Evolutionary conservation across 2,797 vertebrate species (phyloP).

Genomic region (Falco peregrinus): DNA sequence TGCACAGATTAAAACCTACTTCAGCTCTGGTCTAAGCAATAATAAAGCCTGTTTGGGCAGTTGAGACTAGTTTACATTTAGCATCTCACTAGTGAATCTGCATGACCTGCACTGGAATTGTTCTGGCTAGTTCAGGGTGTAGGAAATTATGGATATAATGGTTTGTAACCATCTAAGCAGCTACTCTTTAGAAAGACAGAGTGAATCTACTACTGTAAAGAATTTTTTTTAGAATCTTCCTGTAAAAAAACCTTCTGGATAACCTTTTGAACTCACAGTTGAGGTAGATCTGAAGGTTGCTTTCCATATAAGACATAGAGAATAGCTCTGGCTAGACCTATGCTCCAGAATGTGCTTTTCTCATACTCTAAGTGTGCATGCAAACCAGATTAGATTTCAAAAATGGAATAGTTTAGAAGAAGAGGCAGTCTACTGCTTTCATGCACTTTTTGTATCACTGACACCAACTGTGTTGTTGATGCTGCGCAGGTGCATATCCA

Average conservation of each 20-base stretch:
- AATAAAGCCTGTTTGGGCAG: not conserved
- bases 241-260: not conserved
- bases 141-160: not conserved
- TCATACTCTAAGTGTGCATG: not conserved
- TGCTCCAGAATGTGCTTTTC: not conserved
- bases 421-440: not conserved
- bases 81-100: not conserved
- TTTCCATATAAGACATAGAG: not conserved
- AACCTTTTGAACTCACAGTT: not conserved
- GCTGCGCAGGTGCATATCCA: not conserved
- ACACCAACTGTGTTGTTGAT: not conserved
- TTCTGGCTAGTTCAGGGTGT: not conserved
- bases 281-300: not conserved
- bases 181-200: not conserved
- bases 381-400: conserved; percentile 11
- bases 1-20: not conserved
- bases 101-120: not conserved
- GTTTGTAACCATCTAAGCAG: not conserved
- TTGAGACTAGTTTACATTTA: not conserved
- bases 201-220: not conserved
- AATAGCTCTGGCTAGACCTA: not conserved
- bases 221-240: not conserved
- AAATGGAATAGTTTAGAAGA: not conserved
- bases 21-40: not conserved
- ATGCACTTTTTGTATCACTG: not conserved